Evolutionary conservation across 2,113 vertebrate genomes (phyloP).

Genomic region (Megaceryle maxima): DNA sequence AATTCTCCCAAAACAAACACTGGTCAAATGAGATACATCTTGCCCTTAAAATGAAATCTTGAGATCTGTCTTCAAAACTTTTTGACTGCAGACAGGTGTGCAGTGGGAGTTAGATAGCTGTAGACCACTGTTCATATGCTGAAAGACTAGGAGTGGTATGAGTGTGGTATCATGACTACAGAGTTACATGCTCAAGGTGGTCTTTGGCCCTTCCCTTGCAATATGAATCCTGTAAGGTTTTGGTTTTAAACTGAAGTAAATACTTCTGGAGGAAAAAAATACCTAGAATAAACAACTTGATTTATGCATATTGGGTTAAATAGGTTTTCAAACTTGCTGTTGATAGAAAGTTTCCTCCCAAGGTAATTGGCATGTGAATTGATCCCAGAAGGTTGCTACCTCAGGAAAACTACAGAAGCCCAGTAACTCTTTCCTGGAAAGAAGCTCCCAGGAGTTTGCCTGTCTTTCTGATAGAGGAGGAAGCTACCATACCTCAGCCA

Average conservation of each 20-base stretch:
- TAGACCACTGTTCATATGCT: not conserved
- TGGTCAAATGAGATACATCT: not conserved
- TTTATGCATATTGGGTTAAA: not conserved
- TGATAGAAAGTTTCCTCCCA: not conserved
- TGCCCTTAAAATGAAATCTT: not conserved
- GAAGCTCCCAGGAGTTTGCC: not conserved
- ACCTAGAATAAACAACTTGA: not conserved
- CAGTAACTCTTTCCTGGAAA: not conserved
- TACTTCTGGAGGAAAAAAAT: not conserved
- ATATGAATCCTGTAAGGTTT: not conserved
- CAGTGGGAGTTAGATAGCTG: not conserved
- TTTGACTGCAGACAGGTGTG: not conserved
- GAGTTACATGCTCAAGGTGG: not conserved
- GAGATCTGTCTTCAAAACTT: not conserved
- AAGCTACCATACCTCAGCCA: not conserved
- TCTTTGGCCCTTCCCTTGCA: accelerated
- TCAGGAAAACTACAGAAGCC: not conserved
- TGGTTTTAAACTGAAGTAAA: not conserved
- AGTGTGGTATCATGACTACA: not conserved
- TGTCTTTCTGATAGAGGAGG: not conserved
- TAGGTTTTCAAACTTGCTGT: not conserved
- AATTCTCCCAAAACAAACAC: not conserved
- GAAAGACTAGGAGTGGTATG: not conserved
- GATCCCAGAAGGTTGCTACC: not conserved
- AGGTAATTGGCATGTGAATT: not conserved